phyloP scores from a whole-genome alignment of 2,888 invertebrate genomes.

The Bombylius major region DNA sequence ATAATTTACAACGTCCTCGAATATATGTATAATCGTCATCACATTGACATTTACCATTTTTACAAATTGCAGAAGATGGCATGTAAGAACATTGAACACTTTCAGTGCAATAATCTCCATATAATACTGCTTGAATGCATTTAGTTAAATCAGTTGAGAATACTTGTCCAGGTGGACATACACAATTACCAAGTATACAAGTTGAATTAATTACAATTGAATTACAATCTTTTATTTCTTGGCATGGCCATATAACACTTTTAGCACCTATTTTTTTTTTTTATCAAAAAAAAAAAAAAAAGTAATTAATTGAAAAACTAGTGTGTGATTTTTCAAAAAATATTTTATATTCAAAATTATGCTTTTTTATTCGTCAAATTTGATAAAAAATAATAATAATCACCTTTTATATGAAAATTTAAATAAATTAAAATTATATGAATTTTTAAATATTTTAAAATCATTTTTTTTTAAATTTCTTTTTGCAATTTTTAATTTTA shows the following conservation, averaged over 20 bases:
- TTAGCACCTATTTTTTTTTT: neutral
- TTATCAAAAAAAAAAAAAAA: too few species aligned
- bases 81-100: slow-evolving; percentile 37
- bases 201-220: slow-evolving; percentile 22
- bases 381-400: too few species aligned
- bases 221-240: slow-evolving; percentile 26
- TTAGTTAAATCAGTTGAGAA: slow-evolving; percentile 27
- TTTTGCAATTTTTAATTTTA: too few species aligned
- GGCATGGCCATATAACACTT: slow-evolving; percentile 29
- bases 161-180: slow-evolving; percentile 28
- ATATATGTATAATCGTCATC: slow-evolving; percentile 33
- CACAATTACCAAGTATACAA: slow-evolving; percentile 26
- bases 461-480: too few species aligned
- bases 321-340: too few species aligned
- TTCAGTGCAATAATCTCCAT: slow-evolving; percentile 34
- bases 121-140: slow-evolving; percentile 32
- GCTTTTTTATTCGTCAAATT: too few species aligned
- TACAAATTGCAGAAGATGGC: slow-evolving; percentile 37
- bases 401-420: too few species aligned
- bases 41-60: slow-evolving; percentile 35
- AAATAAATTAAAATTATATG: too few species aligned
- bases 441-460: too few species aligned
- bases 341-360: too few species aligned
- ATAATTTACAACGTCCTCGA: slow-evolving; percentile 30
- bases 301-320: too few species aligned